Percentiles rank a stretch among this genome's conserved stretches.
Evolutionary conservation across 2,888 invertebrate genomes (phyloP).

Genomic region (Leptopilina myrica): DNA sequence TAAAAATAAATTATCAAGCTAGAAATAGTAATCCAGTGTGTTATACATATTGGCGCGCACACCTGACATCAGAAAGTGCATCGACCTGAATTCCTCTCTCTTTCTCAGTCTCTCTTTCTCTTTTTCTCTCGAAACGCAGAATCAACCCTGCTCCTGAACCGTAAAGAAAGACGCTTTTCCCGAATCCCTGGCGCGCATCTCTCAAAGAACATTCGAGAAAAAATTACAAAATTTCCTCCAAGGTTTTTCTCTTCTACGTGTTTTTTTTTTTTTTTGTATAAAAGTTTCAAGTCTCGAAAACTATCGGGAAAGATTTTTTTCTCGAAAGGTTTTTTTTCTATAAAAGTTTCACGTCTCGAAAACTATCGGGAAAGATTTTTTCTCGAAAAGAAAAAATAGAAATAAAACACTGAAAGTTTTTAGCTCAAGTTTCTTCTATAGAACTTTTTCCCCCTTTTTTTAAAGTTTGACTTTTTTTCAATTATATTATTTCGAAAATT

Average conservation of each 20-base stretch:
- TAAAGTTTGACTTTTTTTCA: too few relatives aligned
- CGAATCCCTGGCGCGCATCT: constrained; percentile 10
- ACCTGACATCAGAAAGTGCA: constrained; percentile 17
- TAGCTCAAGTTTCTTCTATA: too few relatives aligned
- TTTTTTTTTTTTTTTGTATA: neutral
- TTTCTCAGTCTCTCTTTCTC: too few relatives aligned
- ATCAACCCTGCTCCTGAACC: neutral
- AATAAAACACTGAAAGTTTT: too few relatives aligned
- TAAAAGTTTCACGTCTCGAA: neutral
- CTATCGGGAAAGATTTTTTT: too few relatives aligned
- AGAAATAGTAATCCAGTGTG: constrained; percentile 16
- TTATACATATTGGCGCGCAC: neutral
- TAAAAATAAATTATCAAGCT: constrained; percentile 2
- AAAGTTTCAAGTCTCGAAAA: neutral
- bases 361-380: too few relatives aligned
- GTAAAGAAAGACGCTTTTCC: constrained; percentile 1
- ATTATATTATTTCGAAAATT: too few relatives aligned
- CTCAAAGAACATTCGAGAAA: constrained; percentile 1
- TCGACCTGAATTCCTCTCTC: constrained; percentile 31
- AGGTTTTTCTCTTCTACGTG: neutral
- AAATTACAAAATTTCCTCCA: neutral
- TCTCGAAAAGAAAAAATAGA: too few relatives aligned
- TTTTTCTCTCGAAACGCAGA: constrained; percentile 11
- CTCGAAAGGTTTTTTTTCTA: neutral
- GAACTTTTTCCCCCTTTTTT: too few relatives aligned